Evolutionary conservation across 2,888 invertebrate genomes (phyloP), one percentile per base, ranked within the genome.

Genomic region (Lymantria monacha): DNA sequence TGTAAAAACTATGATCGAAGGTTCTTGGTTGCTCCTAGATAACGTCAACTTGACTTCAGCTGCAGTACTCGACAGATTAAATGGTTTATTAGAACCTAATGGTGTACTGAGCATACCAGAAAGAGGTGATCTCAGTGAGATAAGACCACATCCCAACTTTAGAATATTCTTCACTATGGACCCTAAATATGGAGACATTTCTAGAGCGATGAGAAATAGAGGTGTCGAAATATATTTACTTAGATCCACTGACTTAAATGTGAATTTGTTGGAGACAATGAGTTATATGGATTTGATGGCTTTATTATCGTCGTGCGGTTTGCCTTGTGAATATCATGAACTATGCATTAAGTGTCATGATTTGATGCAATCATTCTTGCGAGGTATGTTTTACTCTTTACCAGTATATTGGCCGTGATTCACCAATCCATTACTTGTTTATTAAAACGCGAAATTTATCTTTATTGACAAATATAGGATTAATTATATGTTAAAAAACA

Each of bases 171-270:
- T 99, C 55, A 96, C 98, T 0, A 97, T 99, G 95, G 97, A 99
- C 85, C 97, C 99, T 0, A 95, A 95, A 72, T 95, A 97, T 84
- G 99, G 99, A 0, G 98, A 98, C 84, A 96, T 99, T 61, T 99
- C 99, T 0, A 94, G 97, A 66, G 99, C 99, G 0, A 99, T 99
- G 99, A 93, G 99, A 55, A 99, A 99, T 83, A 93, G 99, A 72
- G 98, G 99, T 3, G 94, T 99, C 0, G 99, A 99, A 91, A 95
- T 99, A 68, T 92, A 80, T 59, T 60, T 92, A 41, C 53, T 90
- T 0, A 72, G 79, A 50, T 63, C 79, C 9, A 88, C 87, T 45
- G 87, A 87, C 31, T 74, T 54, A 51, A 80, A 83, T 52, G 59
- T 69, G 5, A 72, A 68, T 11, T 63, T 90, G 45, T 79, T 82